These are phyloP conservation scores for Drosophila nasuta DNA, from an alignment of 1,140 invertebrate species.

Conservation along the genomic window DNA sequence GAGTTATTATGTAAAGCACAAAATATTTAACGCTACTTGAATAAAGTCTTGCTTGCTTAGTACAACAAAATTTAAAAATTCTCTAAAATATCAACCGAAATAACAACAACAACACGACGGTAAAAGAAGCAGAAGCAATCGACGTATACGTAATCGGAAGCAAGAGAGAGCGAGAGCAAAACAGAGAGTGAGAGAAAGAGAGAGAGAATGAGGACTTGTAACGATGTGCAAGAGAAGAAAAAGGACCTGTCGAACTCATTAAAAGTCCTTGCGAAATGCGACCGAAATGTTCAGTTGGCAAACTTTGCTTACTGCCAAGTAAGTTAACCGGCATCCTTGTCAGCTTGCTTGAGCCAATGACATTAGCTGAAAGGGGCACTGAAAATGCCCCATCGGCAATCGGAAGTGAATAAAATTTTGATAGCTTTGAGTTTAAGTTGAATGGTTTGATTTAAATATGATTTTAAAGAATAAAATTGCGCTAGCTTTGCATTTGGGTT, in stretches of 20 bases:
- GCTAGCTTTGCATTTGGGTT: too few relatives aligned
- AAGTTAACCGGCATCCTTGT: background rate
- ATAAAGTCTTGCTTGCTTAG: constrained; percentile 44
- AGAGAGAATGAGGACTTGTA: background rate
- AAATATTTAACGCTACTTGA: constrained; percentile 46
- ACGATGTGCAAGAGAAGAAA: constrained; percentile 21
- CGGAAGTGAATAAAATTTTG: too few relatives aligned
- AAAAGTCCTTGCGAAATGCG: constrained; percentile 39
- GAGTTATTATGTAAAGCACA: constrained; percentile 29
- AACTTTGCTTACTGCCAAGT: constrained; percentile 26
- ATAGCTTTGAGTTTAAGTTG: too few relatives aligned
- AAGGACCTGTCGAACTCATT: constrained; percentile 42
- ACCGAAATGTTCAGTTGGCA: constrained; percentile 30
- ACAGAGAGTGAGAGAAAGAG: constrained; percentile 2
- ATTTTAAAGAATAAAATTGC: too few relatives aligned
- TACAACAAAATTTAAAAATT: constrained; percentile 29
- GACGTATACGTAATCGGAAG: constrained; percentile 1
- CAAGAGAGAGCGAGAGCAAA: background rate
- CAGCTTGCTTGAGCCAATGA: constrained; percentile 10
- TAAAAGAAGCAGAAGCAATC: constrained; percentile 32
- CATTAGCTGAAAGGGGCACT: constrained; percentile 11
- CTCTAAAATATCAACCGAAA: constrained; percentile 27
- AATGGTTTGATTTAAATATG: too few relatives aligned
- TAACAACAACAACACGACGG: constrained; percentile 31
- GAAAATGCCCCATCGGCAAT: too few relatives aligned